These are phyloP conservation scores for Acanthopleura granulata DNA, from an alignment of 2,888 invertebrate genomes.

Conservation along the genomic window DNA sequence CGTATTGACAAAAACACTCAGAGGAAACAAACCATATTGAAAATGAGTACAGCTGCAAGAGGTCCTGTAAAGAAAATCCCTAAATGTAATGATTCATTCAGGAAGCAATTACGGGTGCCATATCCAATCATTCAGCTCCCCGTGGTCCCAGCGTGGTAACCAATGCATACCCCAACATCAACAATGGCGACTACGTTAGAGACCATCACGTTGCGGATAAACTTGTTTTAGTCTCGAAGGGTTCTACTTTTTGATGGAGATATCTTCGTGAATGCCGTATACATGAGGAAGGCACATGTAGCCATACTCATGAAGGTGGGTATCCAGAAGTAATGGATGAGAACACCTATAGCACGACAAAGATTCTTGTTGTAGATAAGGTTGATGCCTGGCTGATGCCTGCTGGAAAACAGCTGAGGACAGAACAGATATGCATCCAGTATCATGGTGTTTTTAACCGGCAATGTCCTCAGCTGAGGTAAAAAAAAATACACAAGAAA, in stretches of 20 bases:
- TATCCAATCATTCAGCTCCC: constrained; percentile 23
- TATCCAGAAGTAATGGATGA: constrained; percentile 14
- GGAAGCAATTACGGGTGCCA: constrained; percentile 21
- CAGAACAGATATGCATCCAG: background rate
- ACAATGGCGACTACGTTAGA: background rate
- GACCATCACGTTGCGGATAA: background rate
- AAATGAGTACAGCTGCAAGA: constrained; percentile 13
- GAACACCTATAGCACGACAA: constrained; percentile 10
- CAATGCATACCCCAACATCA: background rate
- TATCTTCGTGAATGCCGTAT: background rate
- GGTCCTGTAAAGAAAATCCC: constrained; percentile 24
- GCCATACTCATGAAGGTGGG: background rate
- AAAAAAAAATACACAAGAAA: background rate
- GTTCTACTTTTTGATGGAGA: background rate
- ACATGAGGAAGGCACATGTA: constrained; percentile 1
- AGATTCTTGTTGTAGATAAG: background rate
- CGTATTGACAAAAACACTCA: background rate
- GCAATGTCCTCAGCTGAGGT: background rate
- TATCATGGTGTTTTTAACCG: constrained; percentile 1
- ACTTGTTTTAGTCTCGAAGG: background rate
- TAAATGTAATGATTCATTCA: background rate
- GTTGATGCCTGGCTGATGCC: background rate
- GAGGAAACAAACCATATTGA: constrained; percentile 19
- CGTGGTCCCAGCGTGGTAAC: background rate
- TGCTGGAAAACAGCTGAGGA: background rate